A percentile compares a stretch with the other conserved stretches of the same genome.
Conservation (phyloP, 2,113 vertebrate genomes). For the Leucosticte australis region DNA sequence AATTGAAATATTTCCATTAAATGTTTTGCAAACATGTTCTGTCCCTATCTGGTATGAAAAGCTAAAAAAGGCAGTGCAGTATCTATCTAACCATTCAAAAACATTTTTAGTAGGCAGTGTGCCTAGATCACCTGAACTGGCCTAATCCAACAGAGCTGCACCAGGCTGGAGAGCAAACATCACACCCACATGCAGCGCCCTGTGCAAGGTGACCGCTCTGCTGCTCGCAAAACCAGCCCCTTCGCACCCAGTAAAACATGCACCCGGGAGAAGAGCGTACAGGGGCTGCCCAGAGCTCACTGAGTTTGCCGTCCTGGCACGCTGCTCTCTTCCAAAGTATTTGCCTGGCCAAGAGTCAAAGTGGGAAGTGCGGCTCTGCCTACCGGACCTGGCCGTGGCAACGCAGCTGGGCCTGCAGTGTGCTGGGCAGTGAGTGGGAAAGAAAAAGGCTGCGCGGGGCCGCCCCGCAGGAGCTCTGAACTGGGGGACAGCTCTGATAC, state of each 20-base stretch:
- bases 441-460: background rate
- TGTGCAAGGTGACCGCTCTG: background rate
- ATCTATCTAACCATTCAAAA: background rate
- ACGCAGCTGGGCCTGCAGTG: rapidly evolving
- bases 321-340: background rate
- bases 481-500: background rate
- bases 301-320: background rate
- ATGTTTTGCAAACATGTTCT: background rate
- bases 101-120: background rate
- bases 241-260: background rate
- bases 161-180: background rate
- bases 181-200: background rate
- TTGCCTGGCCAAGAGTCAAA: background rate
- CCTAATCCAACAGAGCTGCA: background rate
- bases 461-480: background rate
- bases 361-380: rapidly evolving
- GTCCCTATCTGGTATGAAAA: background rate
- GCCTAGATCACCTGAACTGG: background rate
- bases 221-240: background rate
- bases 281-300: background rate
- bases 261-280: background rate
- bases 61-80: background rate
- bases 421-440: rapidly evolving
- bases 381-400: rapidly evolving
- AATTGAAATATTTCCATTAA: background rate